Evolutionary conservation across 2,113 vertebrate species (phyloP).

Genomic region (Melanocharis versteri): DNA sequence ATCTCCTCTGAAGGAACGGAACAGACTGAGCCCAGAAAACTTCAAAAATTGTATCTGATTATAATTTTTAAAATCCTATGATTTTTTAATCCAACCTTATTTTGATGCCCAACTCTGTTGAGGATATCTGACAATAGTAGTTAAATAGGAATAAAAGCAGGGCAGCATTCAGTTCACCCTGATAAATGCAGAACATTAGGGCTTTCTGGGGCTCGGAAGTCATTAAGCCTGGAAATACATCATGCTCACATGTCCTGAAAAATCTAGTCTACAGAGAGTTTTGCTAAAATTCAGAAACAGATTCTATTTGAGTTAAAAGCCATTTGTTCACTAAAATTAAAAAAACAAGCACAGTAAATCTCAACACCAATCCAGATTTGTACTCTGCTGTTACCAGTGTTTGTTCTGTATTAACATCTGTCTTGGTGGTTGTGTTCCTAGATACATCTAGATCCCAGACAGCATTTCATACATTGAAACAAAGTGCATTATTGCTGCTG

Average conservation of each 20-base stretch:
- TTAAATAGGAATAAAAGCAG: neutral
- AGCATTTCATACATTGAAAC: neutral
- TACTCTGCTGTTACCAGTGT: neutral
- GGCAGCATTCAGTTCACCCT: neutral
- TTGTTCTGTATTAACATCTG: neutral
- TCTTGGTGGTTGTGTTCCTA: neutral
- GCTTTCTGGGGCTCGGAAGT: neutral
- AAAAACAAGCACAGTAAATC: neutral
- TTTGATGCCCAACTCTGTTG: neutral
- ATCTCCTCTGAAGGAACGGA: neutral
- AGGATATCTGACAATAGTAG: neutral
- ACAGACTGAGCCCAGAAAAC: neutral
- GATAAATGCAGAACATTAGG: neutral
- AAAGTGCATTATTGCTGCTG: neutral
- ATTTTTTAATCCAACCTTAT: neutral
- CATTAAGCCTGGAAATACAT: neutral
- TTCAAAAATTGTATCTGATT: neutral
- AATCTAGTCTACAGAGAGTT: neutral
- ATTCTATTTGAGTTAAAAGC: neutral
- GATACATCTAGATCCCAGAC: neutral
- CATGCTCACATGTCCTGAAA: neutral
- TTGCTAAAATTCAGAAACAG: neutral
- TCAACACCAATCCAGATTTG: neutral
- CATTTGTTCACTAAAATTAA: neutral
- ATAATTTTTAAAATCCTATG: neutral